phyloP scores from a whole-genome alignment of 2,797 vertebrate species.

The Lutjanus campechanus region DNA sequence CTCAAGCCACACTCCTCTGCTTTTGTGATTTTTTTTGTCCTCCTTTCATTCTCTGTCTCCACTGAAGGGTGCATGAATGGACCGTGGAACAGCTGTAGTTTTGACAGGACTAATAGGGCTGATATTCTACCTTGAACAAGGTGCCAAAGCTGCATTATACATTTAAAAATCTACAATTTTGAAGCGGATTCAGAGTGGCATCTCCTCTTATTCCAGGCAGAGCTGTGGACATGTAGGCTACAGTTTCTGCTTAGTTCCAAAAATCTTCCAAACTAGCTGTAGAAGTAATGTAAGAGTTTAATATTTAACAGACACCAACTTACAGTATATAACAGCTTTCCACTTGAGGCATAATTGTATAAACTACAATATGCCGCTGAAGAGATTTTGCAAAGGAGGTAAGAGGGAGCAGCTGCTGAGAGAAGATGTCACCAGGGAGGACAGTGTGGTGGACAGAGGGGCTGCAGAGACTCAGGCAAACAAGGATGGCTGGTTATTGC shows the following conservation, averaged over 20 bases:
- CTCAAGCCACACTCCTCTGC: neutral
- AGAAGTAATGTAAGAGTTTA: slow-evolving; percentile 32
- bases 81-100: neutral
- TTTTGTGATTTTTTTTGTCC: neutral
- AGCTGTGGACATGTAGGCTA: neutral
- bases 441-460: slow-evolving; percentile 12
- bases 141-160: neutral
- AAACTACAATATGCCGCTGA: slow-evolving; percentile 31
- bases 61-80: neutral
- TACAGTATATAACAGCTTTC: slow-evolving; percentile 21
- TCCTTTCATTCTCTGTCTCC: neutral
- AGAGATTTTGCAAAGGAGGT: slow-evolving; percentile 25
- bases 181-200: neutral
- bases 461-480: slow-evolving; percentile 8
- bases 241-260: slow-evolving; percentile 9
- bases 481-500: slow-evolving; percentile 3
- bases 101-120: neutral
- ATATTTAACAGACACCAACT: slow-evolving; percentile 48
- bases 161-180: neutral
- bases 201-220: neutral
- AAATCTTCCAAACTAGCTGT: slow-evolving; percentile 12
- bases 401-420: neutral
- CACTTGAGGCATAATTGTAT: slow-evolving; percentile 30
- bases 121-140: neutral
- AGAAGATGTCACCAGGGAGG: slow-evolving; percentile 33